These are phyloP conservation scores for Uria lomvia DNA, from an alignment of 2,113 vertebrate species.

Conservation along the genomic window DNA sequence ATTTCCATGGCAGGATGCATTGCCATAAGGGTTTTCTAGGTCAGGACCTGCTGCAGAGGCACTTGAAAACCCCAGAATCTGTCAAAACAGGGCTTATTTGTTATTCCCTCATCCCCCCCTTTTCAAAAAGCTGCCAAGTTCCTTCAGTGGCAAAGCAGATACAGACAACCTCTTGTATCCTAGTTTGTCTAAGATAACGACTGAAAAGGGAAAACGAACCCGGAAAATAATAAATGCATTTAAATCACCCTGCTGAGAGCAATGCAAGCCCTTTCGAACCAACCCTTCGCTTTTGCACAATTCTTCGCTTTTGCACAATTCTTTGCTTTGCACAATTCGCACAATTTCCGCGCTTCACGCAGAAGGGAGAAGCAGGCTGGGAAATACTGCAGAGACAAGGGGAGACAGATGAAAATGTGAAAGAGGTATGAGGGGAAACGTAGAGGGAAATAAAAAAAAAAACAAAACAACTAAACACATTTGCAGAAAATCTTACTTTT, in stretches of 20 bases:
- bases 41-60: not conserved
- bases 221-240: not conserved
- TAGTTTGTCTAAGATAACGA: not conserved
- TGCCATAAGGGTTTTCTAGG: not conserved
- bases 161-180: not conserved
- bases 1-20: not conserved
- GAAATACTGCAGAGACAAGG: not conserved
- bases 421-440: not conserved
- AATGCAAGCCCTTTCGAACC: not conserved
- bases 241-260: not conserved
- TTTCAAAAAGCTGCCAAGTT: not conserved
- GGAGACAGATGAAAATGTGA: not conserved
- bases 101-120: not conserved
- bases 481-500: not conserved
- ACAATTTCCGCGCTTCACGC: rapidly evolving
- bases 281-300: not conserved
- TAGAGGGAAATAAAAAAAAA: not conserved
- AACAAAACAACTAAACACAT: rapidly evolving
- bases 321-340: not conserved
- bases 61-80: not conserved
- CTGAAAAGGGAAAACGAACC: not conserved
- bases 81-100: not conserved
- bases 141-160: not conserved
- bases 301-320: not conserved
- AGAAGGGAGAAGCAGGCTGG: not conserved